Percentiles rank a stretch among this genome's conserved stretches.
Evolutionary conservation across 2,888 invertebrate genomes (phyloP).

Genomic region (Dynastes grantii): DNA sequence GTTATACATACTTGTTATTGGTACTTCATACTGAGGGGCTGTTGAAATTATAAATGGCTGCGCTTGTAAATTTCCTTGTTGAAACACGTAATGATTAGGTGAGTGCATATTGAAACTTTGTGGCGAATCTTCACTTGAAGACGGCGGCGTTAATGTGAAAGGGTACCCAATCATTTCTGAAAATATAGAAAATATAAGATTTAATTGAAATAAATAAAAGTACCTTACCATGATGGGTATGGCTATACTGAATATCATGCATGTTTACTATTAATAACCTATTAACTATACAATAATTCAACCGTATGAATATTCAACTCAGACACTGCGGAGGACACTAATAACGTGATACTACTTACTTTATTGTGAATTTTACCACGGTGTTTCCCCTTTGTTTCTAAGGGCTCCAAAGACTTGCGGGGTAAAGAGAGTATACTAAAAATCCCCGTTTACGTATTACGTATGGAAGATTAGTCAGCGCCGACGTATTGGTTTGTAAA

Average conservation of each 20-base stretch:
- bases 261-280: conserved; percentile 37
- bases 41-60: conserved; percentile 4
- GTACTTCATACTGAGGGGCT: conserved; percentile 2
- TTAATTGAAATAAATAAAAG: conserved; percentile 16
- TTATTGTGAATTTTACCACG: background rate
- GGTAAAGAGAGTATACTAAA: conserved; percentile 16
- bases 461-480: conserved; percentile 40
- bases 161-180: conserved; percentile 60
- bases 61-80: too few species aligned
- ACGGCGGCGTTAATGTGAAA: conserved; percentile 64
- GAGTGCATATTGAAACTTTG: conserved; percentile 59
- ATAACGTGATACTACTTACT: conserved; percentile 22
- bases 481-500: background rate
- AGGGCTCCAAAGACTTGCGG: background rate
- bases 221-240: conserved; percentile 1
- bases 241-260: conserved; percentile 29
- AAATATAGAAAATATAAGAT: conserved; percentile 24
- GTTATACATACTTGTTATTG: conserved; percentile 10
- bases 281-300: background rate
- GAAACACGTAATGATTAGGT: conserved; percentile 48
- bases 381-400: conserved; percentile 40
- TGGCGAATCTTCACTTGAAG: conserved; percentile 62
- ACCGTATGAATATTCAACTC: background rate
- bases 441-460: conserved; percentile 42
- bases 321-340: background rate